phyloP scores from a whole-genome alignment of 2,888 invertebrate genomes.

The Melinaea marsaeus region DNA sequence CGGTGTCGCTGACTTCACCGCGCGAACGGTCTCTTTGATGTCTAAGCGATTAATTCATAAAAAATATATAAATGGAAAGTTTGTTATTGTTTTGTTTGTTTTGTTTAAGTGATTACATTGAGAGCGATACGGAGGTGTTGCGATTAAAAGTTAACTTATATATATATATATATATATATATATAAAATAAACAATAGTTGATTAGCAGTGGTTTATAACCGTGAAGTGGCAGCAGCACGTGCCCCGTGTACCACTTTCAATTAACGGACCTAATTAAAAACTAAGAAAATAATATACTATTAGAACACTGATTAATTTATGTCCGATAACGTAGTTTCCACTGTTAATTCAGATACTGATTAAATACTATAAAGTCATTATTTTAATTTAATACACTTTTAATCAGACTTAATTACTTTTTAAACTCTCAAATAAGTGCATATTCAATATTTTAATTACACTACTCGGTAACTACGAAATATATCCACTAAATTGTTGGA shows the following conservation, averaged over 20 bases:
- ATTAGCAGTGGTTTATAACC: constrained; percentile 35
- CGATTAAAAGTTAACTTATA: constrained; percentile 12
- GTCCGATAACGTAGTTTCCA: constrained; percentile 64
- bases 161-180: constrained; percentile 27
- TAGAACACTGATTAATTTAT: constrained; percentile 69
- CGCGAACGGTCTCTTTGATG: no score
- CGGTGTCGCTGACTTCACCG: no score
- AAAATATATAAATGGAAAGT: no score
- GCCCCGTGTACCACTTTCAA: constrained; percentile 55
- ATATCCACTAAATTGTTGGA: not conserved
- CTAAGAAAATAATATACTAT: constrained; percentile 63
- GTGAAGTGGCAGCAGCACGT: constrained; percentile 35
- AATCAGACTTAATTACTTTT: no score
- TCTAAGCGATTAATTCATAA: no score
- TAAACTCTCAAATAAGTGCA: not conserved
- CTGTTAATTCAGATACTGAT: constrained; percentile 55
- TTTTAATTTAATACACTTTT: no score
- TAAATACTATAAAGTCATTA: no score
- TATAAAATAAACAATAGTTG: constrained; percentile 32
- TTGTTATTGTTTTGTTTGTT: no score
- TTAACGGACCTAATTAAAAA: constrained; percentile 73
- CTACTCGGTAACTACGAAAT: not conserved
- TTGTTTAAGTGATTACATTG: no score
- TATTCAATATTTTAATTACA: not conserved
- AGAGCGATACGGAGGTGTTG: not conserved